phyloP scores from a whole-genome alignment of 1,140 invertebrate genomes.

The Cyclargus thomasi region DNA sequence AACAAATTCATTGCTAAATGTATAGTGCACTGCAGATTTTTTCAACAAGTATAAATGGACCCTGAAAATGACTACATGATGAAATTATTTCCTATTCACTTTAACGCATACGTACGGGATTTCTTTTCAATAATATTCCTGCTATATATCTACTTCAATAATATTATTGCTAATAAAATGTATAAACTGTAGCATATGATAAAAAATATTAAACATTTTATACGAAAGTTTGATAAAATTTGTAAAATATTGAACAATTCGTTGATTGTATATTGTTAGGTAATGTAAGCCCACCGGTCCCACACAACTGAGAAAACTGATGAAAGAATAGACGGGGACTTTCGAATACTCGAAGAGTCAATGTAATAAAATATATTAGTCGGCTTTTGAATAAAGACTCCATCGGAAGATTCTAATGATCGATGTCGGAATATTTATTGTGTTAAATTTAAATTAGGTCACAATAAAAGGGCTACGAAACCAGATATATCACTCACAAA shows the following conservation, averaged over 20 bases:
- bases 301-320: neutral
- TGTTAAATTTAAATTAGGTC: no score
- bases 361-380: no score
- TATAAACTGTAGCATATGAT: neutral
- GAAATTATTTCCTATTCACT: no score
- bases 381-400: no score
- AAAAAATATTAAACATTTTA: neutral
- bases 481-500: neutral
- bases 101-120: no score
- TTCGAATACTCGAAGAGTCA: neutral
- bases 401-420: no score
- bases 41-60: no score
- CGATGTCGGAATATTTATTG: no score
- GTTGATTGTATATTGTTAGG: neutral
- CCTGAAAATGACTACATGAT: no score
- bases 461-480: neutral
- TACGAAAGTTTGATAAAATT: neutral
- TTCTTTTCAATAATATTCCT: neutral
- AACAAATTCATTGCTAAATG: no score
- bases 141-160: neutral
- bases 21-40: no score
- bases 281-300: neutral
- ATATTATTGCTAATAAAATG: neutral
- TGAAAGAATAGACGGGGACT: neutral
- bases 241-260: neutral